These are phyloP conservation scores for Hesperophylax magnus DNA, from an alignment of 1,140 invertebrate species.

Conservation along the genomic window DNA sequence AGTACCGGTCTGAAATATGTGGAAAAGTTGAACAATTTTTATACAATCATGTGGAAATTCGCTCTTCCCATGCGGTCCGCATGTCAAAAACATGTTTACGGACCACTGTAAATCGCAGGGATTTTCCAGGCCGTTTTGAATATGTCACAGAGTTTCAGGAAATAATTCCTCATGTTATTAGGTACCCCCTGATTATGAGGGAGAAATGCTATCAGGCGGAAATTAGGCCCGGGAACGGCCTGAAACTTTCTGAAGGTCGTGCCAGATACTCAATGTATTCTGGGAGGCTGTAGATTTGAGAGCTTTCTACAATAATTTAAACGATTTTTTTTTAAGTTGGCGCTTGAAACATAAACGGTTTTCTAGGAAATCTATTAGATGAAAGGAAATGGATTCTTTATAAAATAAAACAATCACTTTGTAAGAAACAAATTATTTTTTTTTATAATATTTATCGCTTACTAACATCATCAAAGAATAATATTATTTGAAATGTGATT, in stretches of 20 bases:
- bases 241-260: neutral
- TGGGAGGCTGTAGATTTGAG: too few relatives aligned
- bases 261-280: neutral
- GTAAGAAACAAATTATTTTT: too few relatives aligned
- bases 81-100: constrained; percentile 28
- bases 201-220: neutral
- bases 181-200: neutral
- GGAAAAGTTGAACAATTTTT: constrained; percentile 9
- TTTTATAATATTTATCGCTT: too few relatives aligned
- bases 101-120: neutral
- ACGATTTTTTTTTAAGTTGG: too few relatives aligned
- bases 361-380: too few relatives aligned
- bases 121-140: constrained; percentile 17
- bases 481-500: too few relatives aligned
- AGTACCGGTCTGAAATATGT: neutral
- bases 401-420: too few relatives aligned
- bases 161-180: constrained; percentile 15
- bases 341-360: too few relatives aligned
- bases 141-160: neutral
- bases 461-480: too few relatives aligned
- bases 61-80: neutral
- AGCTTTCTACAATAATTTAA: too few relatives aligned
- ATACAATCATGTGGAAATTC: neutral
- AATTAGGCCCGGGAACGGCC: neutral
- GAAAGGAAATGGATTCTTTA: too few relatives aligned